Evolutionary conservation across 1,140 invertebrate genomes (phyloP).

Genomic region (Hestina assimilis): DNA sequence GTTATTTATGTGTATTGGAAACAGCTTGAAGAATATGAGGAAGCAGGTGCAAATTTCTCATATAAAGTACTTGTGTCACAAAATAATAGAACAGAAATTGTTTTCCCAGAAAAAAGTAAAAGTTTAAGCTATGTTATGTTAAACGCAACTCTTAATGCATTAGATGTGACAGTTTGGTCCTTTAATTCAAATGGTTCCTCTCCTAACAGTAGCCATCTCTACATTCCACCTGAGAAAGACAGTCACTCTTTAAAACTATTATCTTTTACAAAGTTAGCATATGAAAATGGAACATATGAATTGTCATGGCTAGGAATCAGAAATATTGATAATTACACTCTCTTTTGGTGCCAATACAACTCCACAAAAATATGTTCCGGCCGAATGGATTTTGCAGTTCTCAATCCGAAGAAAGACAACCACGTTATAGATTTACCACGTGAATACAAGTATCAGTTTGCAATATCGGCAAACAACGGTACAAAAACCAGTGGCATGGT

Average conservation of each 20-base stretch:
- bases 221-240: slow-evolving; percentile 79
- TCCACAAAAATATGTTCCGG: slow-evolving; percentile 57
- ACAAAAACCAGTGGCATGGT: slow-evolving; percentile 85
- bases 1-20: slow-evolving; percentile 86
- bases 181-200: slow-evolving; percentile 81
- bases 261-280: slow-evolving; percentile 82
- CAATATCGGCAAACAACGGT: slow-evolving; percentile 84
- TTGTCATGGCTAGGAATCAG: slow-evolving; percentile 83
- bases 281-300: slow-evolving; percentile 83
- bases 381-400: slow-evolving; percentile 56
- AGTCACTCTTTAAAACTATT: slow-evolving; percentile 80
- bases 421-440: slow-evolving; percentile 62
- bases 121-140: slow-evolving; percentile 62
- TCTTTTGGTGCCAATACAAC: slow-evolving; percentile 84
- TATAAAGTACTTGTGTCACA: slow-evolving; percentile 53
- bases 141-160: slow-evolving; percentile 47
- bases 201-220: slow-evolving; percentile 77
- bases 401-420: slow-evolving; percentile 50
- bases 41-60: slow-evolving; percentile 68
- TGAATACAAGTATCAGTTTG: slow-evolving; percentile 78
- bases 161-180: slow-evolving; percentile 72
- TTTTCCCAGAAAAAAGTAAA: slow-evolving; percentile 56
- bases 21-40: slow-evolving; percentile 79
- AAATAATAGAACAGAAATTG: slow-evolving; percentile 38
- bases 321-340: slow-evolving; percentile 80